A percentile compares a stretch with the other conserved stretches of the same genome.
phyloP scores from a whole-genome alignment of 23 tunicate genomes.

The Ciona savignyi region DNA sequence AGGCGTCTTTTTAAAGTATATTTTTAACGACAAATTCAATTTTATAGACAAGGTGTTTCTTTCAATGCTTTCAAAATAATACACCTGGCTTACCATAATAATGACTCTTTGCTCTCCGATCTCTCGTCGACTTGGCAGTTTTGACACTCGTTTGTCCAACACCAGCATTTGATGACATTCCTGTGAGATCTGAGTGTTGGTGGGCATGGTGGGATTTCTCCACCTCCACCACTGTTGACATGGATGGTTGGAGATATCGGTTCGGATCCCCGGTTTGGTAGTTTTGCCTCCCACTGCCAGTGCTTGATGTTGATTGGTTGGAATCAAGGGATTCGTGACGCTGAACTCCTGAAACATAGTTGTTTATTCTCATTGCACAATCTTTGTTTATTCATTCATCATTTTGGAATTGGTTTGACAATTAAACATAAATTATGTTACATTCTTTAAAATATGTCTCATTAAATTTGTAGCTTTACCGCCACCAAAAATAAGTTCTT shows the following conservation, averaged over 20 bases:
- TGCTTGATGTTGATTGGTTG: slow-evolving; percentile 48
- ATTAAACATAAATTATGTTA: too few species aligned
- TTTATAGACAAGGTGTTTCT: not conserved
- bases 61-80: not conserved
- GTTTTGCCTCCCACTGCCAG: slow-evolving; percentile 24
- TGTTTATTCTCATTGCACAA: too few species aligned
- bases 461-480: too few species aligned
- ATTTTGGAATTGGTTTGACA: too few species aligned
- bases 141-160: slow-evolving; percentile 9
- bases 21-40: too few species aligned
- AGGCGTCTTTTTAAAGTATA: too few species aligned
- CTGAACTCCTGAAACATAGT: slow-evolving; percentile 29
- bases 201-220: slow-evolving; percentile 14
- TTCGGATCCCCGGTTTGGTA: slow-evolving; percentile 26
- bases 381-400: too few species aligned
- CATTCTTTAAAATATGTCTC: too few species aligned
- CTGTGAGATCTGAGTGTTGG: slow-evolving; percentile 49
- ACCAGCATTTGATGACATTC: slow-evolving; percentile 20
- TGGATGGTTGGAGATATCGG: slow-evolving; percentile 29
- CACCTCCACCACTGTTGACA: slow-evolving; percentile 17
- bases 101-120: slow-evolving; percentile 73
- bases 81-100: slow-evolving; percentile 48
- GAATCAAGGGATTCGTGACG: slow-evolving; percentile 62
- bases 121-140: slow-evolving; percentile 23
- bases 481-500: too few species aligned